Evolutionary conservation across 2,797 vertebrate genomes (phyloP).

Genomic region (Botia kubotai): DNA sequence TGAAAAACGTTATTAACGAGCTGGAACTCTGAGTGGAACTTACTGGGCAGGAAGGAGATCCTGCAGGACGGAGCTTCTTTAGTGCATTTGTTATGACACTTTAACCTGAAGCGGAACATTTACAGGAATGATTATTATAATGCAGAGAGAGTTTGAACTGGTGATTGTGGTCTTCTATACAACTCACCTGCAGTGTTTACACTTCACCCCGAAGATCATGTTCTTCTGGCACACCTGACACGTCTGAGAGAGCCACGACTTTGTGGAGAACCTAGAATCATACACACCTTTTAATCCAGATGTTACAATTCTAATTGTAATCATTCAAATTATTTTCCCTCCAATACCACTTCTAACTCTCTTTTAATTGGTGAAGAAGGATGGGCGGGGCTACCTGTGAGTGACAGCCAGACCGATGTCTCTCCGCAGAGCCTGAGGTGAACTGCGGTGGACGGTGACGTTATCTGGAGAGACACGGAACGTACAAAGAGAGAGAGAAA

Average conservation of each 20-base stretch:
- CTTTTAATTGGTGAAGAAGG: background rate
- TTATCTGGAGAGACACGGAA: constrained; percentile 69
- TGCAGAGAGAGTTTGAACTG: background rate
- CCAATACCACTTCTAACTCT: no score
- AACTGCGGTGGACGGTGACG: constrained; percentile 85
- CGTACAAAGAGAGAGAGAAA: background rate
- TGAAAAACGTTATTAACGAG: no score
- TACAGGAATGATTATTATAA: background rate
- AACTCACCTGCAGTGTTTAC: constrained; percentile 88
- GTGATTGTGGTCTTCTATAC: background rate
- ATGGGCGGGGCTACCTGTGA: constrained; percentile 80
- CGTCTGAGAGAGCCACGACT: constrained; percentile 97
- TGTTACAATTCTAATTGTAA: no score
- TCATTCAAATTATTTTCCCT: no score
- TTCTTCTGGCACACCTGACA: constrained; percentile 98
- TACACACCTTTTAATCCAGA: background rate
- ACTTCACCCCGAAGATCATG: constrained; percentile 92
- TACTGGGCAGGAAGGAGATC: constrained; percentile 94
- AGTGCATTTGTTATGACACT: constrained; percentile 98
- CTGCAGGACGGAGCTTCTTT: constrained; percentile 96
- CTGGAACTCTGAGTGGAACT: constrained; percentile 62
- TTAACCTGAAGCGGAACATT: constrained; percentile 83
- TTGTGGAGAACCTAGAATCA: constrained; percentile 92
- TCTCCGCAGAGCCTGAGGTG: constrained; percentile 92
- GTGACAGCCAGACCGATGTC: constrained; percentile 95